Evolutionary conservation across 2,113 vertebrate species (phyloP).

Genomic region (Nibea coibor): DNA sequence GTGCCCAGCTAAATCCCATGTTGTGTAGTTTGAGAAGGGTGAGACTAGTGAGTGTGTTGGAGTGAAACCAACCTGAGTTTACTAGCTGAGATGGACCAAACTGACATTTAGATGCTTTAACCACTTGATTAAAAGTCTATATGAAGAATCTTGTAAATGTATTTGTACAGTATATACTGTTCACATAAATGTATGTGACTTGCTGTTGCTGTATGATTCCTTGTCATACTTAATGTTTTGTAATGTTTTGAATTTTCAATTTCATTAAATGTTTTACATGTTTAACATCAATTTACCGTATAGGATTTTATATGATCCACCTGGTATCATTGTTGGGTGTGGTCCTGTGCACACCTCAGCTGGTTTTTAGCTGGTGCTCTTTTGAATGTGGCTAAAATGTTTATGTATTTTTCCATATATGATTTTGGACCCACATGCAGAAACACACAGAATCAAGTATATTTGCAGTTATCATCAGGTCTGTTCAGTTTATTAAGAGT

Average conservation of each 20-base stretch:
- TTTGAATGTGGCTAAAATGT: not conserved
- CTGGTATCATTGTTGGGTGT: not conserved
- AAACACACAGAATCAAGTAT: not conserved
- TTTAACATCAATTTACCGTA: not conserved
- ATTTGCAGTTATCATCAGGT: not conserved
- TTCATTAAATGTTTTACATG: not conserved
- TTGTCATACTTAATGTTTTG: not conserved
- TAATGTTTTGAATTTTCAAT: not conserved
- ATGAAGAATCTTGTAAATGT: not conserved
- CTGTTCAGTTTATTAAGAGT: not conserved
- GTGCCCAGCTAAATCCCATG: constrained; percentile 64
- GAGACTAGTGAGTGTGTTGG: constrained; percentile 77
- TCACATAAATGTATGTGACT: not conserved
- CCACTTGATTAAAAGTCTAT: not conserved
- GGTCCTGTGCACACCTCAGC: not conserved
- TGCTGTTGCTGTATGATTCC: not conserved
- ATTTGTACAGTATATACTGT: not conserved
- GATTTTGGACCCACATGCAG: not conserved
- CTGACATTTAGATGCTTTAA: not conserved
- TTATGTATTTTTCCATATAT: not conserved
- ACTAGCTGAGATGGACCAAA: not conserved
- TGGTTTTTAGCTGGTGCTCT: not conserved
- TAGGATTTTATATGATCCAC: not conserved
- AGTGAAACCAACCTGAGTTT: not conserved
- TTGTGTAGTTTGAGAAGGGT: constrained; percentile 80